These are phyloP conservation scores for Urocolius indicus DNA, from an alignment of 2,113 vertebrate genomes.

Conservation along the genomic window DNA sequence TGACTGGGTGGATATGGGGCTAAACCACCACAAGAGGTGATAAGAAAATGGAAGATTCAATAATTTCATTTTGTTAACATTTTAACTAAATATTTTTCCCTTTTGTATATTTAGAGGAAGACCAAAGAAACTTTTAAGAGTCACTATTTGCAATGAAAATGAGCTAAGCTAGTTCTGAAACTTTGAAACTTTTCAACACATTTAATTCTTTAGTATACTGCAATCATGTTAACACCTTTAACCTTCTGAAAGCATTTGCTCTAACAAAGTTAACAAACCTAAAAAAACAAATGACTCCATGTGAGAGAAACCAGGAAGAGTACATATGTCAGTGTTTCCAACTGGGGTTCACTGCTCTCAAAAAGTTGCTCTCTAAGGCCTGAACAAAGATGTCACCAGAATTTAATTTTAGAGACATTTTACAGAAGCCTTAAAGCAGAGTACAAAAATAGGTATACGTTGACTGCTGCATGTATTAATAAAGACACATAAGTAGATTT, in stretches of 20 bases:
- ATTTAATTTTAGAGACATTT: neutral
- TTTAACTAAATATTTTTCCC: neutral
- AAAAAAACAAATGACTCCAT: neutral
- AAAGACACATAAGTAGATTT: neutral
- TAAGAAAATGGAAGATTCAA: neutral
- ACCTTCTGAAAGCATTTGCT: neutral
- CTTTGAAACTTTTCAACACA: neutral
- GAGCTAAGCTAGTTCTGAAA: neutral
- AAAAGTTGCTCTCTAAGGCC: neutral
- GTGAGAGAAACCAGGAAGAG: neutral
- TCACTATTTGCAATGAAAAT: neutral
- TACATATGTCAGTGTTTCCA: neutral
- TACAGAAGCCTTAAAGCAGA: neutral
- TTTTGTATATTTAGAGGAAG: neutral
- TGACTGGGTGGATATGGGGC: no score
- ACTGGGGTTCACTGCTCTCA: neutral
- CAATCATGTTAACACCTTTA: neutral
- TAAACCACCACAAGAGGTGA: no score
- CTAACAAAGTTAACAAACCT: neutral
- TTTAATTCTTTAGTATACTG: neutral
- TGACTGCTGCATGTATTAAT: neutral
- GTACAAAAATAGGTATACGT: neutral
- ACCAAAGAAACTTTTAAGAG: neutral
- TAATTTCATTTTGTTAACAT: neutral
- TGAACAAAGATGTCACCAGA: neutral